Conservation (phyloP, 2,888 invertebrate genomes). For the Neoaliturus tenellus region DNA sequence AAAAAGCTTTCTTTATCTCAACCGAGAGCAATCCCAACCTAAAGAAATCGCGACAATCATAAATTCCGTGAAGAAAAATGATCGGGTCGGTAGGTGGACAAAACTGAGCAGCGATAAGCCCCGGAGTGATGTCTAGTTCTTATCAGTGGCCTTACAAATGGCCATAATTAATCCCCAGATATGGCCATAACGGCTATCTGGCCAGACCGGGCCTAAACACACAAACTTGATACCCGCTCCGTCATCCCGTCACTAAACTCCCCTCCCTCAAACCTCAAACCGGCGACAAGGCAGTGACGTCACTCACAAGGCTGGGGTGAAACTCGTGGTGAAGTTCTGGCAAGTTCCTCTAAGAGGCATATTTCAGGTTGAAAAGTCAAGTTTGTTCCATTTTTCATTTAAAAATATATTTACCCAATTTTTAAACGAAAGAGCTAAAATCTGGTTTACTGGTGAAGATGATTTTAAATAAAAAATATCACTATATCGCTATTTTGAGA, state of each 20-base stretch:
- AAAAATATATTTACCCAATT: too few species aligned
- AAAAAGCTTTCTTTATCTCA: too few species aligned
- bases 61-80: conserved; percentile 10
- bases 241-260: background rate
- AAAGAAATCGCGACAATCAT: background rate
- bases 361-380: too few species aligned
- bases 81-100: background rate
- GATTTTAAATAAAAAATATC: too few species aligned
- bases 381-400: too few species aligned
- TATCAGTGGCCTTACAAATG: conserved; percentile 23
- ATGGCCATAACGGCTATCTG: conserved; percentile 6
- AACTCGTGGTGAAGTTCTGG: too few species aligned
- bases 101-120: background rate
- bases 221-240: conserved; percentile 29
- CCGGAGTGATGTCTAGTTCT: conserved; percentile 13
- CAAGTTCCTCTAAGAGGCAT: too few species aligned
- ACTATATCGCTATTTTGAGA: too few species aligned
- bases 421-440: too few species aligned
- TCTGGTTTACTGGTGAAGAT: too few species aligned
- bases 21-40: background rate
- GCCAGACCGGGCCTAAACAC: conserved; percentile 31
- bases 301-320: too few species aligned
- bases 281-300: too few species aligned
- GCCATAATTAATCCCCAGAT: conserved; percentile 43
- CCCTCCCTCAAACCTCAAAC: background rate